Percentiles rank a stretch among this genome's conserved stretches.
phyloP scores from a whole-genome alignment of 2,797 vertebrate species.

The Anisognathus igniventris region DNA sequence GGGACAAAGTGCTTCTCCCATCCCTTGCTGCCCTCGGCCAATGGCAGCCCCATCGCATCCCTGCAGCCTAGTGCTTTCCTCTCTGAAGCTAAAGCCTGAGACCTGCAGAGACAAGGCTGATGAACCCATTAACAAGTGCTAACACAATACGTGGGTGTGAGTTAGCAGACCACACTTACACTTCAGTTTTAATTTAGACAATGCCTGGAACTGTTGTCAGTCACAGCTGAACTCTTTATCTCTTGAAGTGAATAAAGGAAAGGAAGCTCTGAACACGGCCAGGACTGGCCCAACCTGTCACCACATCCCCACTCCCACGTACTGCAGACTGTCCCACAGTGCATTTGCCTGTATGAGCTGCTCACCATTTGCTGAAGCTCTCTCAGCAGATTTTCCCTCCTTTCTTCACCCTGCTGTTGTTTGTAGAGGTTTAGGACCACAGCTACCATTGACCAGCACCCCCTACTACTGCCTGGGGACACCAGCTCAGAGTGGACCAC shows the following conservation, averaged over 20 bases:
- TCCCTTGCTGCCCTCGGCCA: neutral
- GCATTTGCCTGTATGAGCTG: neutral
- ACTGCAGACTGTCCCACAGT: neutral
- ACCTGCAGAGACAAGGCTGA: neutral
- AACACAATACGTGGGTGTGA: neutral
- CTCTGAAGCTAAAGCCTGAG: neutral
- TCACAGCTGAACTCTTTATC: neutral
- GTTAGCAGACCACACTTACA: neutral
- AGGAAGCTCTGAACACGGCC: neutral
- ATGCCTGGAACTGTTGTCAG: neutral
- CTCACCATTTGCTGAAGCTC: neutral
- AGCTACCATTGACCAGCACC: neutral
- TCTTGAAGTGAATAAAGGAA: neutral
- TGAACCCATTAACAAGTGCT: neutral
- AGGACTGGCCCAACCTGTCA: neutral
- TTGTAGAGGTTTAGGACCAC: neutral
- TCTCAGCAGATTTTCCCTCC: neutral
- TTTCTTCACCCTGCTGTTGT: neutral
- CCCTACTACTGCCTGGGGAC: neutral
- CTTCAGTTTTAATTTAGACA: neutral
- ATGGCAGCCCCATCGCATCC: neutral
- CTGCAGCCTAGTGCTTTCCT: neutral
- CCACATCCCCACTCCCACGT: accelerated
- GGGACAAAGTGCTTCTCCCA: neutral
- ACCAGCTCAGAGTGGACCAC: neutral